A percentile compares a stretch with the other conserved stretches of the same genome.
These are phyloP conservation scores for Halocynthia aurantium DNA, from an alignment of 23 tunicate genomes.

Conservation along the genomic window DNA sequence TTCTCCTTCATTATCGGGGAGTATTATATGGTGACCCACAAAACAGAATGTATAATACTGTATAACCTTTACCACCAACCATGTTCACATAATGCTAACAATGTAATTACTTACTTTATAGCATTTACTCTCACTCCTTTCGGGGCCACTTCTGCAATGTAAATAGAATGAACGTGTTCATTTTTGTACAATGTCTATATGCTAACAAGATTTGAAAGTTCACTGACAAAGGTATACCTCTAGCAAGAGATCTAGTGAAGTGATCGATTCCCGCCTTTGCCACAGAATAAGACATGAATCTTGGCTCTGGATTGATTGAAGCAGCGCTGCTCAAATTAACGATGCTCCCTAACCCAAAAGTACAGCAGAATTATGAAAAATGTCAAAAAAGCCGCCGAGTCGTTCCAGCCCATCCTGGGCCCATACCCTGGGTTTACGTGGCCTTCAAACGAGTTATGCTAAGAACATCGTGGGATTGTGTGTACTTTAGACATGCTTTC, in stretches of 20 bases:
- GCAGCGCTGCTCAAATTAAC: slow-evolving; percentile 13
- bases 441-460: too few relatives aligned
- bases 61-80: too few relatives aligned
- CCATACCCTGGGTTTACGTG: too few relatives aligned
- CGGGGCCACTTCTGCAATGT: slow-evolving; percentile 3
- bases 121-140: slow-evolving; percentile 9
- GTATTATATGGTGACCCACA: too few relatives aligned
- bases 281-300: slow-evolving; percentile 4
- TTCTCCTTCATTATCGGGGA: too few relatives aligned
- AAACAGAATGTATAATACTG: too few relatives aligned
- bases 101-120: neutral
- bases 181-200: too few relatives aligned
- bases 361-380: neutral
- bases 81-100: too few relatives aligned
- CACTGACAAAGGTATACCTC: neutral
- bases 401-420: too few relatives aligned
- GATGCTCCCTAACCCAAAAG: neutral
- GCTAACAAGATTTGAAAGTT: too few relatives aligned
- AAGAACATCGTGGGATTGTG: too few relatives aligned
- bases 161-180: neutral
- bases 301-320: neutral
- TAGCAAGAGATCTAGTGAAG: slow-evolving; percentile 2
- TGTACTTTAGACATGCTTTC: too few relatives aligned
- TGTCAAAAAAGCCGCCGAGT: neutral
- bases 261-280: slow-evolving; percentile 13